Percentiles rank a stretch among this genome's conserved stretches.
phyloP scores from a whole-genome alignment of 2,888 invertebrate genomes.

The Arctia plantaginis region DNA sequence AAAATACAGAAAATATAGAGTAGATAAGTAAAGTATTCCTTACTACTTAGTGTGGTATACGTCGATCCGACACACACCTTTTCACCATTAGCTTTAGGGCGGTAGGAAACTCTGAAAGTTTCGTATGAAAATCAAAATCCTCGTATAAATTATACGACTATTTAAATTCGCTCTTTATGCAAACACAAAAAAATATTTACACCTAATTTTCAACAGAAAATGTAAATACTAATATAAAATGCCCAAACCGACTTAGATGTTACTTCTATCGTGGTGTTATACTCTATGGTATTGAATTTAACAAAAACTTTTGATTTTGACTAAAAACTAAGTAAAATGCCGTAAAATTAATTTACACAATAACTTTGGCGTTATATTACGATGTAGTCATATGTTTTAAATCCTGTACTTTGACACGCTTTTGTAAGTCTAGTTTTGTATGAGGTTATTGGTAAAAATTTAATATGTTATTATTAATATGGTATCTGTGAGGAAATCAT shows the following conservation, averaged over 20 bases:
- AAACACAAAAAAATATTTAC: constrained; percentile 1
- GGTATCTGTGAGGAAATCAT: not conserved
- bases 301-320: not conserved
- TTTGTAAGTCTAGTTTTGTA: too few species aligned
- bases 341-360: not conserved
- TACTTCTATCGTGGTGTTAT: not conserved
- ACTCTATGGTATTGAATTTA: not conserved
- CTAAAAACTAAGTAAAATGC: not conserved
- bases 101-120: not conserved
- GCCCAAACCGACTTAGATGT: not conserved
- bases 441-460: too few species aligned
- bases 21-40: not conserved
- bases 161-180: not conserved
- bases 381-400: too few species aligned
- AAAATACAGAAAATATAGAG: not conserved
- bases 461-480: not conserved
- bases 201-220: not conserved
- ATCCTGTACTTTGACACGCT: not conserved
- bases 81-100: not conserved
- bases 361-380: too few species aligned
- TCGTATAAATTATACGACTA: not conserved
- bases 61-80: not conserved
- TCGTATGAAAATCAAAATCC: not conserved
- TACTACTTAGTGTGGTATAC: not conserved
- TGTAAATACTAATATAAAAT: not conserved